Evolutionary conservation across 2,888 invertebrate genomes (phyloP), one percentile per base, ranked within the genome.

Genomic region (Zygothrica quintamaculata): DNA sequence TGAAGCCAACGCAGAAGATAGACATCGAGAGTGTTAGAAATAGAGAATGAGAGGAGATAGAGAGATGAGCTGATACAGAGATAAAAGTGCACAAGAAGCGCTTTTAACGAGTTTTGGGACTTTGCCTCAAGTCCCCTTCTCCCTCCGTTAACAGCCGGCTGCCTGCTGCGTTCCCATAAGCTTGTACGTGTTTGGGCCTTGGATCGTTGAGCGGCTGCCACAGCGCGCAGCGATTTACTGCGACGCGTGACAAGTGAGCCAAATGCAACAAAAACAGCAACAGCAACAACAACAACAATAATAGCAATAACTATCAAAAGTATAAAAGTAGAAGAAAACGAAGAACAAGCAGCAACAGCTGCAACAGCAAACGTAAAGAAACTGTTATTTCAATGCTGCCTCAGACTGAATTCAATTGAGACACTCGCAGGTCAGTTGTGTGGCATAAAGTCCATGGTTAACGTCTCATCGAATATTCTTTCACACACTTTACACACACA

Each of bases 51-150:
- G 26, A 1, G 39, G 13, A n/a, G n/a, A n/a, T n/a, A n/a, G 3
- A 8, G 9, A 2, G 11, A 9, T 9, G n/a, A 8, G 15, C 34
- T 25, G 47, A 40, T 44, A 39, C 31, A 44, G 56, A n/a, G n/a
- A n/a, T n/a, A n/a, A 64, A 39, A 43, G 60, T 57, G 62, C 74
- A 77, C 50, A 65, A 65, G 62, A 67, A 74, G 42, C 59, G 58
- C 55, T 74, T 78, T 81, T 84, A 84, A 84, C 81, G 78, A 79
- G 79, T 77, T 79, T 77, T 81, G 85, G 79, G 79, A 77, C 55
- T 62, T 47, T 50, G 62, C 22, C 29, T 60, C 43, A 47, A 9
- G 65, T n/a, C 43, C 48, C 51, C 52, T 3, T 3, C 7, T 1
- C n/a, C 39, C 22, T 26, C 42, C 16, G 18, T 39, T 26, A 26